phyloP scores from a whole-genome alignment of 2,113 vertebrate species.

The Illadopsis cleaveri region DNA sequence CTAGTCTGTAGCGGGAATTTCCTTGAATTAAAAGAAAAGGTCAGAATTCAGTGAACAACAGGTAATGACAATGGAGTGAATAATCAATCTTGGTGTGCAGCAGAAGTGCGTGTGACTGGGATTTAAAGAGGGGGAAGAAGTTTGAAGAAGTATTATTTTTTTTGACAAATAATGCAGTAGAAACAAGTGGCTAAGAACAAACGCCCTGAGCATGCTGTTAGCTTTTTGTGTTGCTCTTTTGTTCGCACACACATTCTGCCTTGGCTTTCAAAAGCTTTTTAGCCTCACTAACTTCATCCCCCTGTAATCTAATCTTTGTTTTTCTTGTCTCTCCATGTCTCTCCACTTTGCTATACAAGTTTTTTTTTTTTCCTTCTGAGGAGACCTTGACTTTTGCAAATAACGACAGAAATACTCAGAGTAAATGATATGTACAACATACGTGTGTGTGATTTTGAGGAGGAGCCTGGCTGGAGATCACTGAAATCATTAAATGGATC shows the following conservation, averaged over 20 bases:
- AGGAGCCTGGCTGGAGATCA: background rate
- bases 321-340: background rate
- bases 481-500: background rate
- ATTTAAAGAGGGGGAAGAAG: background rate
- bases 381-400: background rate
- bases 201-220: background rate
- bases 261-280: background rate
- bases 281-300: background rate
- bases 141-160: background rate
- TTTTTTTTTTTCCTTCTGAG: background rate
- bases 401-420: rapidly evolving
- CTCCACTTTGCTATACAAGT: background rate
- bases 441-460: background rate
- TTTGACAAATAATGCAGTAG: background rate
- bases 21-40: slow-evolving; percentile 62
- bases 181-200: background rate
- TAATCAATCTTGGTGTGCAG: background rate
- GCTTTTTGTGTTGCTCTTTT: background rate
- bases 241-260: background rate
- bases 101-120: background rate
- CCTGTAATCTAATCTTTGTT: background rate
- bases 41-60: slow-evolving; percentile 40
- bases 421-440: background rate
- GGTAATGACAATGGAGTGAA: background rate
- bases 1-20: background rate